Evolutionary conservation across 2,113 vertebrate genomes (phyloP).

Genomic region (Megaceryle maxima): DNA sequence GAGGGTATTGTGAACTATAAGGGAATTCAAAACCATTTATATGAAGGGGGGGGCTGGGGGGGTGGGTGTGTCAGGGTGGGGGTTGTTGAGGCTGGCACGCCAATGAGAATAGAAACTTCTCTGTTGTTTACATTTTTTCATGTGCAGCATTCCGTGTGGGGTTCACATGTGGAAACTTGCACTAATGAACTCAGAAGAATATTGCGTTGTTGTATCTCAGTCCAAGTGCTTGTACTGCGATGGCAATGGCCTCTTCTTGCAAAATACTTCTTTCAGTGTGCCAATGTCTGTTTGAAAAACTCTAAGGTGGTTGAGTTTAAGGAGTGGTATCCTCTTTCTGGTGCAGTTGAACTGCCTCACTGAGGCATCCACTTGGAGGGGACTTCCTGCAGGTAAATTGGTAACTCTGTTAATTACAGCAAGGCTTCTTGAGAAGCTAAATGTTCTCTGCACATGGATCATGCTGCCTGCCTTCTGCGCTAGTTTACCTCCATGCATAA

Average conservation of each 20-base stretch:
- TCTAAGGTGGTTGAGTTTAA: conserved; percentile 72
- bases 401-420: not conserved
- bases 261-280: conserved; percentile 71
- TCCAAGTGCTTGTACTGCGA: conserved; percentile 68
- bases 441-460: not conserved
- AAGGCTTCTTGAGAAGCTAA: not conserved
- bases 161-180: conserved; percentile 72
- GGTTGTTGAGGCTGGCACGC: conserved; percentile 30
- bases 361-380: not conserved
- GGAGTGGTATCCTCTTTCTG: conserved; percentile 69
- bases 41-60: conserved; percentile 50
- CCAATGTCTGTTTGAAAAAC: conserved; percentile 72
- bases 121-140: conserved; percentile 74
- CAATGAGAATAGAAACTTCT: conserved; percentile 52
- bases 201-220: conserved; percentile 68
- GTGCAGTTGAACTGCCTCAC: not conserved
- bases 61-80: not conserved
- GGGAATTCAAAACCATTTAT: not conserved
- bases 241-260: conserved; percentile 75
- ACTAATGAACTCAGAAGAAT: conserved; percentile 73
- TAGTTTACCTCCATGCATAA: not conserved
- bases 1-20: conserved; percentile 24
- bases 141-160: conserved; percentile 68
- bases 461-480: not conserved
- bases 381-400: not conserved